Evolutionary conservation across 2,888 invertebrate species (phyloP).

Genomic region (Embidobia sp.): DNA sequence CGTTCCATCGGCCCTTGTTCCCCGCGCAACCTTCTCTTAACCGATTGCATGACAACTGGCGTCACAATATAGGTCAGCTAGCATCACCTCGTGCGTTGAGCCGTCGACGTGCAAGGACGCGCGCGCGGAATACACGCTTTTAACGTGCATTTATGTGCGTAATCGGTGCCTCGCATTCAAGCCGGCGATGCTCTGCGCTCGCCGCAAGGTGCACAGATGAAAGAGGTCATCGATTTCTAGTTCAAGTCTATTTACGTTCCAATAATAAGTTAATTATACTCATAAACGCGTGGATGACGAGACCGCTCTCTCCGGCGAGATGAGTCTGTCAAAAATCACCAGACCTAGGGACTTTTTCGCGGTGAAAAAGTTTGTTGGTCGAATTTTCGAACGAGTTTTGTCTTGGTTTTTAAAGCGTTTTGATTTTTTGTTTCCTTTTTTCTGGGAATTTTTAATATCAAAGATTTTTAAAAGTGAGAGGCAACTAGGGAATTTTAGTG

Average conservation of each 20-base stretch:
- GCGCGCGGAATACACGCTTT: conserved; percentile 42
- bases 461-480: no score
- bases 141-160: conserved; percentile 53
- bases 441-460: no score
- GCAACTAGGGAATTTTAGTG: no score
- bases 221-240: conserved; percentile 65
- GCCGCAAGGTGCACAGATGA: conserved; percentile 30
- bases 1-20: conserved; percentile 18
- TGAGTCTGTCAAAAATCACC: no score
- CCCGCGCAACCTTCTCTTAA: conserved; percentile 37
- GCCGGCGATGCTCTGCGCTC: conserved; percentile 8
- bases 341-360: no score
- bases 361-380: no score
- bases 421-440: no score
- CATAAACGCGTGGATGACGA: conserved; percentile 5
- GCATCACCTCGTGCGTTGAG: conserved; percentile 31
- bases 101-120: conserved; percentile 49
- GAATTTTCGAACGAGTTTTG: no score
- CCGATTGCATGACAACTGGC: conserved; percentile 54
- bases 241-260: conserved; percentile 60
- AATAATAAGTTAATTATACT: conserved; percentile 63
- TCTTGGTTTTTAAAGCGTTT: no score
- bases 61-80: conserved; percentile 58
- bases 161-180: conserved; percentile 41
- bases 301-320: no score